Evolutionary conservation across 2,113 vertebrate genomes (phyloP).

Genomic region (Pampusana beccarii): DNA sequence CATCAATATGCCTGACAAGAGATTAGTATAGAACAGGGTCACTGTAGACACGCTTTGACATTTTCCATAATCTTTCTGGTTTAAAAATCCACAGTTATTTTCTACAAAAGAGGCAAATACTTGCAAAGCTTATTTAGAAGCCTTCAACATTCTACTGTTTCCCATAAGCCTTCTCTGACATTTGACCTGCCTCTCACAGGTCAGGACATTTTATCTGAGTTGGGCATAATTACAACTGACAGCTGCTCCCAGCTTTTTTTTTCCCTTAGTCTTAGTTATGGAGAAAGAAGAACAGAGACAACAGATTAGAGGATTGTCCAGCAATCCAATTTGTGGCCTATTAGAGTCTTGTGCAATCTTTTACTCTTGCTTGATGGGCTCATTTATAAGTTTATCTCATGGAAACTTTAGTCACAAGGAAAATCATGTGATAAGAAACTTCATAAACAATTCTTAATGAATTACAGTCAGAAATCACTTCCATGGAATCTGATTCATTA

Average conservation of each 20-base stretch:
- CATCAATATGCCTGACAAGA: constrained; percentile 1
- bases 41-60: not conserved
- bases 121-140: constrained; percentile 47
- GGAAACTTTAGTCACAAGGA: constrained; percentile 20
- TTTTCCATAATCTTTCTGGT: constrained; percentile 12
- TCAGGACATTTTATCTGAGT: constrained; percentile 50
- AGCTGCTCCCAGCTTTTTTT: constrained; percentile 8
- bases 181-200: constrained; percentile 28
- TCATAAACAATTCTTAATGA: not conserved
- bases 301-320: constrained; percentile 28
- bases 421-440: not conserved
- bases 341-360: constrained; percentile 18
- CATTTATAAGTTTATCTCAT: constrained; percentile 26
- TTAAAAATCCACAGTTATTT: constrained; percentile 39
- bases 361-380: not conserved
- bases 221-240: constrained; percentile 24
- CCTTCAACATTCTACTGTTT: constrained; percentile 32
- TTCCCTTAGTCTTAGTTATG: not conserved
- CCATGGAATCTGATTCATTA: not conserved
- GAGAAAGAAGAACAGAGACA: constrained; percentile 45
- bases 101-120: constrained; percentile 20
- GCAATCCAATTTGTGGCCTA: constrained; percentile 64
- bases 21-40: not conserved
- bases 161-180: constrained; percentile 52
- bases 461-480: not conserved